These are phyloP conservation scores for Eulemur macaco DNA, from an alignment of 2,113 vertebrate species.

Conservation along the genomic window DNA sequence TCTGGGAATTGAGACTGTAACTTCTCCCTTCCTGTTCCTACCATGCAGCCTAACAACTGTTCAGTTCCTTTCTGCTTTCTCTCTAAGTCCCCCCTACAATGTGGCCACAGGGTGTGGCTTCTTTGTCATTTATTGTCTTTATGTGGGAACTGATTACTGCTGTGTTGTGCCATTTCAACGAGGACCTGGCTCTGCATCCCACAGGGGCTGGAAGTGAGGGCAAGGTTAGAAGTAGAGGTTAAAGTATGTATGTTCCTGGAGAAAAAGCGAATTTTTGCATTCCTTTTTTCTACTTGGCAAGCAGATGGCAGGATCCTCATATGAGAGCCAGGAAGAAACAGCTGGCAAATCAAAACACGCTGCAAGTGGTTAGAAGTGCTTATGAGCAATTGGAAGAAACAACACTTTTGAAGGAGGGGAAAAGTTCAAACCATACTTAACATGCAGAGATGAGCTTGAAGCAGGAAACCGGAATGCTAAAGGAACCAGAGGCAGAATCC, in stretches of 20 bases:
- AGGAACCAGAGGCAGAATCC: too few relatives aligned
- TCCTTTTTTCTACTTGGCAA: not conserved
- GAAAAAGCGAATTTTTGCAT: not conserved
- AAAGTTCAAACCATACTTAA: slow-evolving; percentile 66
- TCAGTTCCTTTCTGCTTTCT: rapidly evolving
- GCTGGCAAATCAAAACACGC: slow-evolving; percentile 56
- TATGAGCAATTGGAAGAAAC: slow-evolving; percentile 65
- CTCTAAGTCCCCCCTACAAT: not conserved
- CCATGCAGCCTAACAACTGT: not conserved
- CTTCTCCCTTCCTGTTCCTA: not conserved
- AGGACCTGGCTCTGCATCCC: not conserved
- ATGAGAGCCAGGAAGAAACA: not conserved
- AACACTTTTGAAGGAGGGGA: slow-evolving; percentile 35
- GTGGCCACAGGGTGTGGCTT: not conserved
- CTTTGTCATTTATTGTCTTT: not conserved
- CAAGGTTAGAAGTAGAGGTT: not conserved
- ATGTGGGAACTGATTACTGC: not conserved
- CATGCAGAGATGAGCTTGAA: not conserved
- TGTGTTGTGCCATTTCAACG: not conserved
- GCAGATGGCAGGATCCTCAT: slow-evolving; percentile 43
- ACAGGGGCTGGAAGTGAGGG: not conserved
- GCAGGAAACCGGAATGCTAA: not conserved
- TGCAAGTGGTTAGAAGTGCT: slow-evolving; percentile 60
- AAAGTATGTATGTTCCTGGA: not conserved
- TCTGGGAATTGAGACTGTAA: not conserved